phyloP scores from a whole-genome alignment of 1,140 invertebrate species.

The Leguminivora glycinivorella region DNA sequence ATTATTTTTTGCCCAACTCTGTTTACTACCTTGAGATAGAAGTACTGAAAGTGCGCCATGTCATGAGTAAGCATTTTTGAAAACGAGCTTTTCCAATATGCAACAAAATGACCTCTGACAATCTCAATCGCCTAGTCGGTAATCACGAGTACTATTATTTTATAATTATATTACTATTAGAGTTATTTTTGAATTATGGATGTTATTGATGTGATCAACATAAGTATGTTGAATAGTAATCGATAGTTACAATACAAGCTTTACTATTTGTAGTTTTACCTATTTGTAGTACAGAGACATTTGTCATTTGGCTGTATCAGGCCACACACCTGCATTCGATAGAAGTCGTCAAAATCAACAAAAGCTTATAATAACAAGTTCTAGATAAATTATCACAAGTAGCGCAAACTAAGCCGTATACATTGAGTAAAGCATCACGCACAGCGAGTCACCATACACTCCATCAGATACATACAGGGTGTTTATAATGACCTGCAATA shows the following conservation, averaged over 20 bases:
- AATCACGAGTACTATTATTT: no score
- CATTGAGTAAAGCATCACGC: constrained; percentile 24
- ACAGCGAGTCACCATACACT: no score
- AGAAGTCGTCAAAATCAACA: constrained; percentile 51
- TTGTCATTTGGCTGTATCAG: not conserved
- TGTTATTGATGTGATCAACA: no score
- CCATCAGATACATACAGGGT: no score
- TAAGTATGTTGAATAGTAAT: no score
- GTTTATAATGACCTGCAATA: no score
- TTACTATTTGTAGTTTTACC: no score
- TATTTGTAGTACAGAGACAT: not conserved
- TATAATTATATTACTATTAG: no score
- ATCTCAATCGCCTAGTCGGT: no score
- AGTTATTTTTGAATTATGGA: no score
- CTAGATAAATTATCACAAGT: constrained; percentile 59
- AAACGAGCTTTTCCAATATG: not conserved
- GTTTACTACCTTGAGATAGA: not conserved
- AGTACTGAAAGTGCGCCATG: not conserved
- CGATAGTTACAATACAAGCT: no score
- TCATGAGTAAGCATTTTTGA: not conserved
- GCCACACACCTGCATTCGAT: constrained; percentile 45
- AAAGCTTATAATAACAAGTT: constrained; percentile 44
- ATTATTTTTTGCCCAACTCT: no score
- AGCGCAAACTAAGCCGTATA: constrained; percentile 60
- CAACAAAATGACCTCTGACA: not conserved